phyloP scores from a whole-genome alignment of 2,797 vertebrate species.

The Vireo griseus region DNA sequence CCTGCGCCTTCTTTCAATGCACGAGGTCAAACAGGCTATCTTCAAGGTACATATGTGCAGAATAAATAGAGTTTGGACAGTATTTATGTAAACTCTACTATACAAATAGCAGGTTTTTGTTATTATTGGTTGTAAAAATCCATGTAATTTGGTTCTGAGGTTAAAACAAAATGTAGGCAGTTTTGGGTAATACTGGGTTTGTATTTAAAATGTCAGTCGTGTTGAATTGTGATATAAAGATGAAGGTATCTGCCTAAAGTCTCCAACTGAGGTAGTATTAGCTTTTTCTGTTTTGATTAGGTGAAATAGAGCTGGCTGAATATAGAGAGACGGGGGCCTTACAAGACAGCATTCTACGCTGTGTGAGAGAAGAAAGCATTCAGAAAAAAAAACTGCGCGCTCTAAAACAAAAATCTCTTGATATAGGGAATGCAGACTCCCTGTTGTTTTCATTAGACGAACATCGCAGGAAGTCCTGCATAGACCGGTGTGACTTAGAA shows the following conservation, averaged over 20 bases:
- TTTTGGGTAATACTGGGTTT: conserved; percentile 37
- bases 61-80: not conserved
- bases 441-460: conserved; percentile 94
- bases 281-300: conserved; percentile 81
- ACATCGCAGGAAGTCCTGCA: conserved; percentile 96
- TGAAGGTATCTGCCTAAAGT: conserved; percentile 5
- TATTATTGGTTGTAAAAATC: conserved; percentile 11
- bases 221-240: conserved; percentile 34
- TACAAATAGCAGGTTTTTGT: not conserved
- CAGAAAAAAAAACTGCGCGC: conserved; percentile 95
- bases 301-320: conserved; percentile 98
- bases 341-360: conserved; percentile 95
- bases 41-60: not conserved
- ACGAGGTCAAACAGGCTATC: not conserved
- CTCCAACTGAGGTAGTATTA: conserved; percentile 68
- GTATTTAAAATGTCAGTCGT: conserved; percentile 25
- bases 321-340: conserved; percentile 90
- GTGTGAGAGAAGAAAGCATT: conserved; percentile 91
- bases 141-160: not conserved
- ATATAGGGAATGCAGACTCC: conserved; percentile 96
- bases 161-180: not conserved
- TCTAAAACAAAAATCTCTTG: conserved; percentile 98
- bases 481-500: conserved; percentile 89
- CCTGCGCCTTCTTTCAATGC: not conserved
- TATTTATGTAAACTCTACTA: not conserved